Evolutionary conservation across 2,888 invertebrate species (phyloP).

Genomic region (Pomacea canaliculata): DNA sequence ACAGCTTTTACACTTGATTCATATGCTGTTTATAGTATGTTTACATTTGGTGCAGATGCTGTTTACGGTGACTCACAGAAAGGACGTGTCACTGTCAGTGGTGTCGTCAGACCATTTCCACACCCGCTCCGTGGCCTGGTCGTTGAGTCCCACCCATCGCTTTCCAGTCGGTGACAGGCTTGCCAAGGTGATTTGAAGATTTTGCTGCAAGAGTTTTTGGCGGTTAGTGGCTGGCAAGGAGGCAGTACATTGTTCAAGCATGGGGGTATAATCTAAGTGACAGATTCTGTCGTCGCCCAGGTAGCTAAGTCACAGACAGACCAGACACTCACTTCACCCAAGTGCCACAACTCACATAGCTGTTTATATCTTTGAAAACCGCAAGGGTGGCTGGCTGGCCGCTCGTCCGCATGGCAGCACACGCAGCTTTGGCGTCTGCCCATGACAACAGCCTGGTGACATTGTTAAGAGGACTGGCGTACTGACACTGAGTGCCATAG

Average conservation of each 20-base stretch:
- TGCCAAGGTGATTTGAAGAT: not conserved
- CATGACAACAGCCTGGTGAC: not conserved
- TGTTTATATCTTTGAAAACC: not conserved
- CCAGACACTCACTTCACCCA: too few species aligned
- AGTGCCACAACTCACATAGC: too few species aligned
- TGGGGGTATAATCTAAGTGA: too few species aligned
- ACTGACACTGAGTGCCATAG: not conserved
- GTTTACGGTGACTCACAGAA: not conserved
- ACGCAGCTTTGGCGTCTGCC: slow-evolving; percentile 1
- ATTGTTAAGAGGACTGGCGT: not conserved
- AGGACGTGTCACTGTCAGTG: not conserved
- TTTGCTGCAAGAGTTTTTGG: not conserved
- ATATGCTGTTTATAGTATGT: too few species aligned
- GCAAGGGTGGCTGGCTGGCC: not conserved
- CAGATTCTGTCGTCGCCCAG: too few species aligned
- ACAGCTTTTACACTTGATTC: too few species aligned
- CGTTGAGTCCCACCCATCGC: slow-evolving; percentile 15
- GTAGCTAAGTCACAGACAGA: too few species aligned
- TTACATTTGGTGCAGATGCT: too few species aligned
- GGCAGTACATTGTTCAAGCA: too few species aligned
- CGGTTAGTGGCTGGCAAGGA: too few species aligned
- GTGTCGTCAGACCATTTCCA: slow-evolving; percentile 1
- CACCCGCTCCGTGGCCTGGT: slow-evolving; percentile 4
- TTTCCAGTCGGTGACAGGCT: not conserved
- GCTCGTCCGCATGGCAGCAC: not conserved